Evolutionary conservation across 1,140 invertebrate species (phyloP), one percentile per base, ranked within the genome.

Genomic region (Hylaeus volcanicus): DNA sequence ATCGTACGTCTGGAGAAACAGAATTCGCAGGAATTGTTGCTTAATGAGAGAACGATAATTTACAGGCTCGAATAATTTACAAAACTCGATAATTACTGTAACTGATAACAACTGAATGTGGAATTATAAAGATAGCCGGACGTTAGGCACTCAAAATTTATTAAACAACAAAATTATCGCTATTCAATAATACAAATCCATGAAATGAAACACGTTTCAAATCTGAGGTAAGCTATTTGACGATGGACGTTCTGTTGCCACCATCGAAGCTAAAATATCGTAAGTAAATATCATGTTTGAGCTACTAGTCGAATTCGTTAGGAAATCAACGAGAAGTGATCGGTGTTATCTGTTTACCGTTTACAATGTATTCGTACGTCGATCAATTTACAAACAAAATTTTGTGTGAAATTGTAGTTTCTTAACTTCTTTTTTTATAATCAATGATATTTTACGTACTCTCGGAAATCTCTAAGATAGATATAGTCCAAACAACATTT

Each of bases 71-170:
- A 26, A 26, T 26, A 26, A 26, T 26, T 0, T 11, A 11, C n/a
- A 1, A 56, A 56, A 56, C 3, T 15, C n/a, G 15, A 56, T n/a
- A n/a, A 56, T 5, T 15, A 11, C 5, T 53, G 14, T 2, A 48
- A 56, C 5, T 56, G 26, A 26, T 26, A 26, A 26, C 26, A 26
- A 26, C 26, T 43, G n/a, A 11, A 53, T 12, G 41, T 3, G 9
- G 14, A 26, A 51, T 5, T 77, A 41, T 43, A 41, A 60, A 15
- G 5, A 72, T 77, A 8, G 15, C 53, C 9, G n/a, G 53, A 48
- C 8, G 56, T 65, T 78, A 82, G 66, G 61, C 74, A 78, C 48
- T 58, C 43, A 65, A 78, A 66, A 82, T 82, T 82, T 71, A 82
- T 58, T 78, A 65, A 71, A 82, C 53, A 72, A 72, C 12, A 51